Conservation (phyloP, 2,113 vertebrate species). For the Myotis yumanensis region DNA sequence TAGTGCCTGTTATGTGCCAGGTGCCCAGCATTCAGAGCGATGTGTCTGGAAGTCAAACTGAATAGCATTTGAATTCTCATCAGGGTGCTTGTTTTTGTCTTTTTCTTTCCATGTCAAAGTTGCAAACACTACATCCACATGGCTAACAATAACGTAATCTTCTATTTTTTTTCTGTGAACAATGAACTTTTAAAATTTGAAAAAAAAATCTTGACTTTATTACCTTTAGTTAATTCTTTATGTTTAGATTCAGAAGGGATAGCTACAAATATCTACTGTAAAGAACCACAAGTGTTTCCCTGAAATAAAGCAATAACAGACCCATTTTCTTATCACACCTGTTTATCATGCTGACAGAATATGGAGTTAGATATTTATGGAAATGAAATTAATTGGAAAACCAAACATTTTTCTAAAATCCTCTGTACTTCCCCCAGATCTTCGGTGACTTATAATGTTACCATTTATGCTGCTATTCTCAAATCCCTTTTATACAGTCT, state of each 20-base stretch:
- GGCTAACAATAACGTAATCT: background rate
- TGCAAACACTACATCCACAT: background rate
- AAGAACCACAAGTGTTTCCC: background rate
- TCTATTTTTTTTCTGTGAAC: background rate
- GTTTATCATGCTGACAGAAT: background rate
- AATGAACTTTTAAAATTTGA: background rate
- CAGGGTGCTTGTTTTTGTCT: background rate
- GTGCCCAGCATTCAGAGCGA: background rate
- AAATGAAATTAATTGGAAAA: background rate
- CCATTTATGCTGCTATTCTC: background rate
- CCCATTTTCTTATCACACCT: background rate
- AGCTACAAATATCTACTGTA: background rate
- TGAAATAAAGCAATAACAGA: background rate
- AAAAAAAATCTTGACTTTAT: background rate
- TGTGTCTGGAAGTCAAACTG: background rate
- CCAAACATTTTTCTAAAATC: background rate
- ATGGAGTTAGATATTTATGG: background rate
- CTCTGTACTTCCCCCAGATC: background rate
- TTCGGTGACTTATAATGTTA: background rate
- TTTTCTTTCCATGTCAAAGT: background rate
- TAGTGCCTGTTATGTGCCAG: background rate
- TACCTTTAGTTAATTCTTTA: background rate
- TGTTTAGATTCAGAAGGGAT: background rate
- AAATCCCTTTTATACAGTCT: background rate
- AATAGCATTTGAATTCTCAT: background rate